Evolutionary conservation across 2,888 invertebrate species (phyloP).

Genomic region (Zonitis immaculata): DNA sequence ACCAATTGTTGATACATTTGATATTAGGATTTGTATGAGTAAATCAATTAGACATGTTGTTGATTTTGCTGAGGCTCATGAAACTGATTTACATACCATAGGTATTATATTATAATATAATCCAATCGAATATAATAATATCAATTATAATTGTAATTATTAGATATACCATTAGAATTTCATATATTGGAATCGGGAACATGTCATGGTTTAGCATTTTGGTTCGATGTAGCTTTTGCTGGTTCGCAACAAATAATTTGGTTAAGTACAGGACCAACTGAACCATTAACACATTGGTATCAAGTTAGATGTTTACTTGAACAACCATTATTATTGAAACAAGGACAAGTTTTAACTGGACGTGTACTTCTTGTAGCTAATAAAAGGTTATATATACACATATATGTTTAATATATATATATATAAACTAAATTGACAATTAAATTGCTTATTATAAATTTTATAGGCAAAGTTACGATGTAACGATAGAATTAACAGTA

Average conservation of each 20-base stretch:
- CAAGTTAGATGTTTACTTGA: conserved; percentile 95
- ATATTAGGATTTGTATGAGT: conserved; percentile 94
- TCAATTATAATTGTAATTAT: conserved; percentile 7
- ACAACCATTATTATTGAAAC: conserved; percentile 90
- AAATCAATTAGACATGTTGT: conserved; percentile 90
- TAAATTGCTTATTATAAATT: neutral
- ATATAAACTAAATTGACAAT: neutral
- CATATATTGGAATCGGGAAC: conserved; percentile 88
- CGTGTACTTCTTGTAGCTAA: conserved; percentile 86
- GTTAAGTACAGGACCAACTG: conserved; percentile 96
- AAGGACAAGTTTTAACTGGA: conserved; percentile 87
- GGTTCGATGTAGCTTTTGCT: conserved; percentile 98
- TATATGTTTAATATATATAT: neutral
- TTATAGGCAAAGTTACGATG: conserved; percentile 92
- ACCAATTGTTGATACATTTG: conserved; percentile 98
- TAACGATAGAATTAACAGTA: conserved; percentile 88
- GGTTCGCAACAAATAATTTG: conserved; percentile 88
- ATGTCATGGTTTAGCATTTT: conserved; percentile 96
- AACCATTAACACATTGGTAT: conserved; percentile 98
- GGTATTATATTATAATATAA: conserved; percentile 41
- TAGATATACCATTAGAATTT: conserved; percentile 90
- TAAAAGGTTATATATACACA: conserved; percentile 64
- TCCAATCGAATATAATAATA: neutral
- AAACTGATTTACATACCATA: conserved; percentile 91
- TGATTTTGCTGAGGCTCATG: conserved; percentile 88